Conservation (phyloP, 2,113 vertebrate species). For the Oncorhynchus clarkii region DNA sequence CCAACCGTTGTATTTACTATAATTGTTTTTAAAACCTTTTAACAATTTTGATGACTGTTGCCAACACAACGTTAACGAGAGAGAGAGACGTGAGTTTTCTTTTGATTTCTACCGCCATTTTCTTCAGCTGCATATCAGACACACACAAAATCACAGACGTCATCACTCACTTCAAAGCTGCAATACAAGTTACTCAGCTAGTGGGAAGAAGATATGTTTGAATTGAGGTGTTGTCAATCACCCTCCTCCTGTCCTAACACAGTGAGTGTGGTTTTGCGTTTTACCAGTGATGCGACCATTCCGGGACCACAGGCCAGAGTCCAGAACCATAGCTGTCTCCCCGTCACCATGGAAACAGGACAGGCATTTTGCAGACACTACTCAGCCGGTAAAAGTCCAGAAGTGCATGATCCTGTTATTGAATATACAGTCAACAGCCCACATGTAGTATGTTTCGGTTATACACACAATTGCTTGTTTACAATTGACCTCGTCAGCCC, state of each 20-base stretch:
- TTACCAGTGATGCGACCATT: constrained; percentile 79
- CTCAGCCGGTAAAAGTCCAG: constrained; percentile 80
- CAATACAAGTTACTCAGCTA: not conserved
- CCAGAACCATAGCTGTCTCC: constrained; percentile 72
- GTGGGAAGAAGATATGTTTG: not conserved
- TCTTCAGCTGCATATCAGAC: constrained; percentile 72
- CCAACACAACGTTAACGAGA: too few species aligned
- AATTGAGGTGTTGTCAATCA: too few species aligned
- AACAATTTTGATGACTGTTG: too few species aligned
- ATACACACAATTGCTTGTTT: too few species aligned
- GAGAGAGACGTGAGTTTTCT: too few species aligned
- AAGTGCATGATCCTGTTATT: constrained; percentile 74
- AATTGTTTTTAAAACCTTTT: too few species aligned
- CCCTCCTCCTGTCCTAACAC: too few species aligned
- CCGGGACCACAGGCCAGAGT: constrained; percentile 91
- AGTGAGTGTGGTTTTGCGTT: constrained; percentile 8
- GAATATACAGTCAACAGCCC: not conserved
- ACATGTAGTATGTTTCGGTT: too few species aligned
- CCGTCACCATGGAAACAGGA: constrained; percentile 59
- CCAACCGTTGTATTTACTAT: too few species aligned
- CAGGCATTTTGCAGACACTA: constrained; percentile 77
- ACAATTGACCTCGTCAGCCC: too few species aligned
- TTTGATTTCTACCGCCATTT: constrained; percentile 39
- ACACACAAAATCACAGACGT: not conserved
- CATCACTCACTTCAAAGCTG: not conserved